Evolutionary conservation across 2,888 invertebrate species (phyloP).

Genomic region (Cephus pygmeus): DNA sequence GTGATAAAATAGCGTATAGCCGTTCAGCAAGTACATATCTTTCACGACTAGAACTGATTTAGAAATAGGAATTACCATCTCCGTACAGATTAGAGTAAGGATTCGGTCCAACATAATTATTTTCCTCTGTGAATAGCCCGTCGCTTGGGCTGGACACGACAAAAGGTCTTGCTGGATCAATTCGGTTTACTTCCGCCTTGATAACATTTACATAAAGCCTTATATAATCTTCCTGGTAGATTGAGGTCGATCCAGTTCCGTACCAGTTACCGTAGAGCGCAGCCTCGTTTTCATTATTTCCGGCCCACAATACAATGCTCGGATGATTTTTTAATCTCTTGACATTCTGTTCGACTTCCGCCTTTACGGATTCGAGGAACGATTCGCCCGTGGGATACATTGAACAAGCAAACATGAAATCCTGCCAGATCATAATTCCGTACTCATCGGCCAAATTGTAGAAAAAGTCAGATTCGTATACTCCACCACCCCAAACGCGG

Average conservation of each 20-base stretch:
- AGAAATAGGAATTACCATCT: slow-evolving; percentile 72
- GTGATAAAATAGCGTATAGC: slow-evolving; percentile 5
- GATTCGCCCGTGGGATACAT: slow-evolving; percentile 86
- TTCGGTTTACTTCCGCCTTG: slow-evolving; percentile 71
- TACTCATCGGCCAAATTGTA: slow-evolving; percentile 87
- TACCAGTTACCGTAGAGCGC: slow-evolving; percentile 87
- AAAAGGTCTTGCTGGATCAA: slow-evolving; percentile 76
- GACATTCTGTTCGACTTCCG: slow-evolving; percentile 86
- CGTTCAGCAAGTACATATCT: not conserved
- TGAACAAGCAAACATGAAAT: slow-evolving; percentile 95
- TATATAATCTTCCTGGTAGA: slow-evolving; percentile 81
- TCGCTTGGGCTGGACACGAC: slow-evolving; percentile 93
- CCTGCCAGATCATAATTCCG: slow-evolving; percentile 97
- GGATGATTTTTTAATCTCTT: slow-evolving; percentile 86
- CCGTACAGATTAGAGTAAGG: slow-evolving; percentile 86
- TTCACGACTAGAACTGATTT: not conserved
- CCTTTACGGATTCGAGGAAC: slow-evolving; percentile 78
- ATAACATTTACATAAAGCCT: slow-evolving; percentile 85
- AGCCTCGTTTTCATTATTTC: slow-evolving; percentile 96
- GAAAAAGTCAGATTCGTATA: slow-evolving; percentile 92
- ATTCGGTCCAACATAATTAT: slow-evolving; percentile 81
- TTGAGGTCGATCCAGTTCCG: slow-evolving; percentile 66
- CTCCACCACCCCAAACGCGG: slow-evolving; percentile 98
- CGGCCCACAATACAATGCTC: slow-evolving; percentile 91
- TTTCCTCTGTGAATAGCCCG: slow-evolving; percentile 77